Evolutionary conservation across 2,113 vertebrate genomes (phyloP).

Genomic region (Amblyornis subalaris): DNA sequence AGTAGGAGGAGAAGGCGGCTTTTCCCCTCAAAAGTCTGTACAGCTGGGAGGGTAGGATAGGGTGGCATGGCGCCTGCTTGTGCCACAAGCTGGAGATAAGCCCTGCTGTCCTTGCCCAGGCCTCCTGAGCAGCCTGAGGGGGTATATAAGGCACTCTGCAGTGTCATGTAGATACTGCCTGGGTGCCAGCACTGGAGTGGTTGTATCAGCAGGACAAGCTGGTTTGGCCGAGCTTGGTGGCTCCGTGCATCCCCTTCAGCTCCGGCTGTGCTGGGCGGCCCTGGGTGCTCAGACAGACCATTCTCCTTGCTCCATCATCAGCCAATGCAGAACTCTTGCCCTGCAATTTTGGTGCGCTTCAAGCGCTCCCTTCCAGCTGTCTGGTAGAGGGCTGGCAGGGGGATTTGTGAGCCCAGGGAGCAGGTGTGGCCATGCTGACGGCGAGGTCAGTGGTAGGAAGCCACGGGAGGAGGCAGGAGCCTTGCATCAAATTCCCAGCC

Average conservation of each 20-base stretch:
- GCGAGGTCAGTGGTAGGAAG: not conserved
- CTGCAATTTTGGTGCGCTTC: not conserved
- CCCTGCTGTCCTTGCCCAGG: not conserved
- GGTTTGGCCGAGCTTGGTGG: rapidly evolving
- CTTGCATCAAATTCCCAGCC: not conserved
- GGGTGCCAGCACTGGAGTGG: not conserved
- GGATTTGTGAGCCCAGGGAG: not conserved
- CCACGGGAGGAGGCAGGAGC: not conserved
- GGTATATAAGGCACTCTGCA: not conserved
- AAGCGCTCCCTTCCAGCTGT: not conserved
- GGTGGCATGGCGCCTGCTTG: not conserved
- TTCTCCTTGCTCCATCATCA: not conserved
- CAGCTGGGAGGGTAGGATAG: not conserved
- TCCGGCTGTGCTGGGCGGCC: rapidly evolving
- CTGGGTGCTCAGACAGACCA: not conserved
- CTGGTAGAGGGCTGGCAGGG: too few species aligned
- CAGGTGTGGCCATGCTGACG: rapidly evolving
- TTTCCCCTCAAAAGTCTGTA: not conserved
- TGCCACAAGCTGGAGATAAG: not conserved
- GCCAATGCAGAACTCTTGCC: not conserved
- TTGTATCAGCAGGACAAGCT: not conserved
- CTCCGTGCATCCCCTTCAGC: not conserved
- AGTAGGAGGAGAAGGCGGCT: not conserved
- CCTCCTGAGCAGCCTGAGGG: not conserved
- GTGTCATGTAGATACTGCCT: rapidly evolving